Percentiles rank a stretch among this genome's conserved stretches.
phyloP scores from a whole-genome alignment of 2,113 vertebrate genomes.

The Ploceus nigricollis region DNA sequence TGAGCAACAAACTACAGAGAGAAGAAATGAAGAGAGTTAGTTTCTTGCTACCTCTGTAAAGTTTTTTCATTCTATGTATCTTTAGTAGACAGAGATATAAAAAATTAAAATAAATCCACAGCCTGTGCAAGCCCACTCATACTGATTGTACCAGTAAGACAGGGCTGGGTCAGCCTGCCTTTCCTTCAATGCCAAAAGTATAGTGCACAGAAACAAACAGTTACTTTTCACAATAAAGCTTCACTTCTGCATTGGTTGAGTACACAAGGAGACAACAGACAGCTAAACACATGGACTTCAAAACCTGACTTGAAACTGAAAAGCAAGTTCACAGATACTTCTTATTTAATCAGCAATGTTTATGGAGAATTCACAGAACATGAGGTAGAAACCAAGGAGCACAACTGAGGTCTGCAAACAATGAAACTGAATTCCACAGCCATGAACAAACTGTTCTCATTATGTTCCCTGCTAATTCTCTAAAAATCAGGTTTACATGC shows the following conservation, averaged over 20 bases:
- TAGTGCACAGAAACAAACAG: neutral
- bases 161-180: neutral
- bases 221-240: neutral
- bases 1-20: constrained; percentile 90
- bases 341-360: neutral
- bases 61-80: neutral
- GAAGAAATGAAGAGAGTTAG: constrained; percentile 33
- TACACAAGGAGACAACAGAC: neutral
- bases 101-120: neutral
- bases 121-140: neutral
- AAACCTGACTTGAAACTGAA: neutral
- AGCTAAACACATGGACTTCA: neutral
- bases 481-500: neutral
- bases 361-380: neutral
- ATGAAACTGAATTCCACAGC: neutral
- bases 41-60: neutral
- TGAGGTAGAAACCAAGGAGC: neutral
- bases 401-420: neutral
- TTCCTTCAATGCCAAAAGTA: neutral
- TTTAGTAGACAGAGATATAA: neutral
- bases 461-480: neutral
- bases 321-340: neutral
- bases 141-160: neutral
- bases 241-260: accelerated
- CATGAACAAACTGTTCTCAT: neutral